A percentile compares a stretch with the other conserved stretches of the same genome.
phyloP scores from a whole-genome alignment of 2,797 vertebrate genomes.

The Aulostomus chinensis region DNA sequence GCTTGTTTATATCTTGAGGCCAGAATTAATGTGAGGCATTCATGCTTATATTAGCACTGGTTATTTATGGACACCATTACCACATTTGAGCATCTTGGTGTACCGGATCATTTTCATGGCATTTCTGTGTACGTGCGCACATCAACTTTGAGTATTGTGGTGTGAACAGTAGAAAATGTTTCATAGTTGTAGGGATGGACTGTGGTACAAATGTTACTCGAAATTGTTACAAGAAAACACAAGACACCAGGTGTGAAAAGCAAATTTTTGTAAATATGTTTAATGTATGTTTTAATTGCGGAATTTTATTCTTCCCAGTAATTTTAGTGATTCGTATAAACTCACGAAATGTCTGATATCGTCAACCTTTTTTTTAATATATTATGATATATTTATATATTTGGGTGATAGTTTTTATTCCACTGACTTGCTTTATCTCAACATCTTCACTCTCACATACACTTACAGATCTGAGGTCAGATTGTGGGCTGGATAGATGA shows the following conservation, averaged over 20 bases:
- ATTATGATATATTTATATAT: background rate
- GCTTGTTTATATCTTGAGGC: constrained; percentile 23
- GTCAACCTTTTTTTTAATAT: constrained; percentile 1
- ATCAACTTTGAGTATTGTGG: background rate
- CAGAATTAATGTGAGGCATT: constrained; percentile 15
- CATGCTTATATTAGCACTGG: constrained; percentile 13
- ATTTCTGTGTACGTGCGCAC: constrained; percentile 6
- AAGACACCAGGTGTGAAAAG: background rate
- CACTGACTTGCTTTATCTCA: background rate
- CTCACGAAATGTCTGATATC: background rate
- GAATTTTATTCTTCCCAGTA: background rate
- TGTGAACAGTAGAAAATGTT: constrained; percentile 6
- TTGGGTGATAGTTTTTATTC: too few relatives aligned
- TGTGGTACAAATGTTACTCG: constrained; percentile 21
- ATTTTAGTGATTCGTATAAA: background rate
- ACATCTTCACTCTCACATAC: background rate
- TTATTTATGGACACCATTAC: constrained; percentile 51
- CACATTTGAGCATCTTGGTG: constrained; percentile 30
- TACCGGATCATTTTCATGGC: constrained; percentile 17
- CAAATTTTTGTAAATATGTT: constrained; percentile 10
- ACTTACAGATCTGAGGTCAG: constrained; percentile 1
- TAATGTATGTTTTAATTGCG: constrained; percentile 4
- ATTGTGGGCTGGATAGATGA: constrained; percentile 7
- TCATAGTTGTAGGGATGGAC: background rate
- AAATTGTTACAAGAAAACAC: constrained; percentile 11